Base-by-base conservation (phyloP, 1,140 invertebrate genomes). In the Cherax destructor region DNA sequence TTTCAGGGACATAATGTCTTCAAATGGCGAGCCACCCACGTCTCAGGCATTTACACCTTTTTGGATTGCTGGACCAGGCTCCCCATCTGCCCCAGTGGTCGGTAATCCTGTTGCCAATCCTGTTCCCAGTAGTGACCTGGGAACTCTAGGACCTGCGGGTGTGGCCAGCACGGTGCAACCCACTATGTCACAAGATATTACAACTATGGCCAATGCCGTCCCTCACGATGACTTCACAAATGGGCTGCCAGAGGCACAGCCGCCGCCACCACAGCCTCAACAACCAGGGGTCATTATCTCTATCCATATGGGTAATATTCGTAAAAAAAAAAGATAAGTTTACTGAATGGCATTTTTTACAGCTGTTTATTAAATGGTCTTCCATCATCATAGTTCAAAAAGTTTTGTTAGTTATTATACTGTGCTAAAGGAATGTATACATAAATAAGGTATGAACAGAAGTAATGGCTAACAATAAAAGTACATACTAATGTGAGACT, bases 171-270 rank as follows among this genome's bases (percentile, higher is more conserved):
- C 78, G 18, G 88, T 91, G 10, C 84, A 59, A 16, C 77, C 91
- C 52, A 86, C 88, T 24, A 89, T 92, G 83, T 81, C 87, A 21
- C 91, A 92, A 74, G 92, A 93, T 76, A 90, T 93, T 7, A 93
- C 92, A n/a, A 93, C 92, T n/a, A 93, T 93, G 92, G 91, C 92
- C 24, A 93, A 93, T 91, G 92, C 92, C 61, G 92, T 93, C 13
- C 92, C 92, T 61, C 92, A 93, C 56, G 92, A 93, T 86, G 92
- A 93, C 77, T 93, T 93, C 47, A 88, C 88, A 50, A 92, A 88
- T 88, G 91, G 87, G 24, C 69, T 88, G 18, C 52, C 80, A 18
- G 89, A 92, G 49, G 21, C 59, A 47, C 91, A 78, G 16, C 52
- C 76, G 61, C 77, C 83, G 0, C 83, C 30, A 30, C 84, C 69